Evolutionary conservation across 2,113 vertebrate species (phyloP).

Genomic region (Tinamus guttatus): DNA sequence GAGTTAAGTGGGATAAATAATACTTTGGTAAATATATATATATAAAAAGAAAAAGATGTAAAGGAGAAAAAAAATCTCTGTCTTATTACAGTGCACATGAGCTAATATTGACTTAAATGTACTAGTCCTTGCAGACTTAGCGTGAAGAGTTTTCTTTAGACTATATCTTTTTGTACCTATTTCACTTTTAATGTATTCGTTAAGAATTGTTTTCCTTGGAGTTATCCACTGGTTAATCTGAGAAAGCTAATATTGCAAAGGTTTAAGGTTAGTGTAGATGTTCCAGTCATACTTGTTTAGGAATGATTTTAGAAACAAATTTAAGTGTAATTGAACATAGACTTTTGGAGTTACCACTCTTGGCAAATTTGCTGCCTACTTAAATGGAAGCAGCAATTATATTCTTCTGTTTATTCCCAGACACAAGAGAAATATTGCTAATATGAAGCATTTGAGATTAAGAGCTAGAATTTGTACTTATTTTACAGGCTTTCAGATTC

Average conservation of each 20-base stretch:
- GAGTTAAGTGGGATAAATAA: too few relatives aligned
- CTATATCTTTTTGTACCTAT: background rate
- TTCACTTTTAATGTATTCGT: background rate
- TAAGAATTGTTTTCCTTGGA: background rate
- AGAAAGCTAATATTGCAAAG: background rate
- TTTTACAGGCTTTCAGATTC: background rate
- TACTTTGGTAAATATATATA: background rate
- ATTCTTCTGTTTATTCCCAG: background rate
- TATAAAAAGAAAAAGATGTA: background rate
- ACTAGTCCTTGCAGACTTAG: background rate
- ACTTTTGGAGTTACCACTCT: background rate
- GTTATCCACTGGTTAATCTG: background rate
- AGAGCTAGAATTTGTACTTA: background rate
- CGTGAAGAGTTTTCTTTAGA: background rate
- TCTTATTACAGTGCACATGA: background rate
- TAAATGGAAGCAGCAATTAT: background rate
- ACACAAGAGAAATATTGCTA: background rate
- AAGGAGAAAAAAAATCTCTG: background rate
- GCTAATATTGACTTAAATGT: constrained; percentile 5
- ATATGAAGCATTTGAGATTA: background rate
- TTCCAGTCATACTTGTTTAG: background rate
- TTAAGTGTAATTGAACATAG: background rate
- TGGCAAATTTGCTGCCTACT: background rate
- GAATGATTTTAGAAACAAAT: background rate
- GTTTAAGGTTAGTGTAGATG: background rate